Base-by-base conservation (phyloP, 2,888 invertebrate genomes). In the Trypoxylon attenuatum region DNA sequence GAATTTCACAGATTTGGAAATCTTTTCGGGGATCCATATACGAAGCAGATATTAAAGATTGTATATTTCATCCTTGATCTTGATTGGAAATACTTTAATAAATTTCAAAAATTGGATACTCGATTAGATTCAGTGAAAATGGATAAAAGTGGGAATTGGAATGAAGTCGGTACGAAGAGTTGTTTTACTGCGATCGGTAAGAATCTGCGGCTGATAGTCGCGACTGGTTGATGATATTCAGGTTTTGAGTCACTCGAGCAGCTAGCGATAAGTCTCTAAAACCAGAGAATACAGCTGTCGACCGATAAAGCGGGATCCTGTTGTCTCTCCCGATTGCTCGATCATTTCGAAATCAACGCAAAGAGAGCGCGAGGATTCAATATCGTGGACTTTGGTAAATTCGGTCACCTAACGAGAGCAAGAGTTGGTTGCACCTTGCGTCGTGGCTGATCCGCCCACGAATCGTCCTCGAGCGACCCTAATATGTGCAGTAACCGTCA, bases 401-500 rank as follows among this genome's bases (percentile, higher is more conserved):
- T n/a, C n/a, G n/a, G n/a, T n/a, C n/a, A n/a, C n/a, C n/a, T n/a
- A 8, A 33, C 8, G 8, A 33, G 33, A 6, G 33, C 13, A n/a
- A n/a, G n/a, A n/a, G n/a, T n/a, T 10, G n/a, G 33, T 33, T 33
- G 8, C 33, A 33, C 8, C 33, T 33, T 33, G 13, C 2, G 33
- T 13, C n/a, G 8, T 25, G 25, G 13, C n/a, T 33, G 5, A n/a
- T n/a, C n/a, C n/a, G n/a, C n/a, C n/a, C n/a, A n/a, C n/a, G n/a
- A 33, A 5, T 8, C 15, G 22, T 45, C 13, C 51, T 15, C 45
- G 39, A 6, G 27, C 54, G 42, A 33, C 39, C 54, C 47, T 64
- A 53, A 61, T 55, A 33, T 42, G 45, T 13, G 25, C 5, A 15
- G 38, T 41, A 29, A 42, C 50, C 29, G 45, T 45, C 27, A 3